Conservation (phyloP, 2,113 vertebrate genomes). For the Sphyrna mokarran region DNA sequence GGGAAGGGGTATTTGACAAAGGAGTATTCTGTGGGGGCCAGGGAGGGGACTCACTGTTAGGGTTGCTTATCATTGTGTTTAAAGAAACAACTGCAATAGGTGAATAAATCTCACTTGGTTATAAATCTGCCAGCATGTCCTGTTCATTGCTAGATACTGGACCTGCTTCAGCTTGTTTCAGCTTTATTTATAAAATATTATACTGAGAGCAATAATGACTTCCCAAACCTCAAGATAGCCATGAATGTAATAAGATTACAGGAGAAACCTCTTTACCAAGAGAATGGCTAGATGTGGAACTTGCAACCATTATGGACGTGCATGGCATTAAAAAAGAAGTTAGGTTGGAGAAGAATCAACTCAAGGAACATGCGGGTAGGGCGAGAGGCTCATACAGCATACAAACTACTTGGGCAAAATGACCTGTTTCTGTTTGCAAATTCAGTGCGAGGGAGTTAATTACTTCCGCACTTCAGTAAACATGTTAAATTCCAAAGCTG, state of each 20-base stretch:
- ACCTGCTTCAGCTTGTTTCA: background rate
- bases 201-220: background rate
- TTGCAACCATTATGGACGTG: background rate
- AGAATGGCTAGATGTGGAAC: background rate
- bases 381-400: background rate
- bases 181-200: background rate
- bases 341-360: background rate
- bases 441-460: background rate
- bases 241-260: background rate
- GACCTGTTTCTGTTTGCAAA: background rate
- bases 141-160: background rate
- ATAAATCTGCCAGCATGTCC: background rate
- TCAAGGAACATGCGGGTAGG: background rate
- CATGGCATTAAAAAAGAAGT: background rate
- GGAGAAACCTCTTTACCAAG: background rate
- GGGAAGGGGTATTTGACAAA: background rate
- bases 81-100: background rate
- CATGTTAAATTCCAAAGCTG: background rate
- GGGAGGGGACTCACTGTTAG: too few species aligned
- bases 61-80: background rate
- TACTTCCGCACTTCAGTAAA: conserved; percentile 5
- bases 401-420: background rate
- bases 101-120: background rate
- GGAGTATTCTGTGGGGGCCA: background rate
- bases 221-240: background rate